Conservation (phyloP, 1,140 invertebrate species). For the Popillia japonica region DNA sequence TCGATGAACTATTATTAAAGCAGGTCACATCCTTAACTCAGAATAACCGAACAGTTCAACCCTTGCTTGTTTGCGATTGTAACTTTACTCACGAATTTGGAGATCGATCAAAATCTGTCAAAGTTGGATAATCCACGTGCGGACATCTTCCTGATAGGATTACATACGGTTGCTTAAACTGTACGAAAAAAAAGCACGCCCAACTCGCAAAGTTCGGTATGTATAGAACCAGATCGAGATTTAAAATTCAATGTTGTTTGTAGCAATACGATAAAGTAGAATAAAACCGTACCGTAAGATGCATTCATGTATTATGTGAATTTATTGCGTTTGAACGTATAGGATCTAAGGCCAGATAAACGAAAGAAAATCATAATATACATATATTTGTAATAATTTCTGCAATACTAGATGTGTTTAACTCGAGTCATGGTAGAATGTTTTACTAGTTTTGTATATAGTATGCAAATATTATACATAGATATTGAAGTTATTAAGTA, state of each 20-base stretch:
- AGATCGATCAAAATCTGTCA: slow-evolving; percentile 11
- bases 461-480: too few species aligned
- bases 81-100: background rate
- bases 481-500: too few species aligned
- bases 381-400: too few species aligned
- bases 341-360: too few species aligned
- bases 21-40: too few species aligned
- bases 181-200: background rate
- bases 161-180: background rate
- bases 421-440: too few species aligned
- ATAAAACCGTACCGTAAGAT: background rate
- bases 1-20: background rate
- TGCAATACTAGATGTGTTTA: too few species aligned
- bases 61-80: background rate
- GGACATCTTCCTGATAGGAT: background rate
- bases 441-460: too few species aligned
- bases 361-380: too few species aligned
- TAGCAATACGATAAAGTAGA: background rate
- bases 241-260: background rate
- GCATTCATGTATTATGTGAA: background rate
- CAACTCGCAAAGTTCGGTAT: background rate
- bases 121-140: background rate
- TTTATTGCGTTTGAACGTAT: background rate
- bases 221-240: background rate
- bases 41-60: background rate